Percentiles rank a stretch among this genome's conserved stretches.
phyloP scores from a whole-genome alignment of 2,888 invertebrate species.

The Charanyca ferruginea region DNA sequence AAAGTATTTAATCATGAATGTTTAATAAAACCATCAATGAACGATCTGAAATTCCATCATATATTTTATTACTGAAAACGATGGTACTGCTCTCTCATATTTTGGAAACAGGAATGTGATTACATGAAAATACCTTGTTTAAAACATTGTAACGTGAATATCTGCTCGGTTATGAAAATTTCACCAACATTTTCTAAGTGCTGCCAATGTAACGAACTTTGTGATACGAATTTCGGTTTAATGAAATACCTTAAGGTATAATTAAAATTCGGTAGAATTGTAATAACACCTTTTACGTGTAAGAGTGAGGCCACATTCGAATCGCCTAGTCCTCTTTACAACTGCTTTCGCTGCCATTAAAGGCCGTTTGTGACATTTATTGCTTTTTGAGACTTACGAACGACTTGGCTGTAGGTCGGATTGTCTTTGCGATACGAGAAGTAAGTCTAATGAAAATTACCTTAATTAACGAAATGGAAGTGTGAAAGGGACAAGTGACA shows the following conservation, averaged over 20 bases:
- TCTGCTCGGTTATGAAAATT: conserved; percentile 63
- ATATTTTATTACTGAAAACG: conserved; percentile 51
- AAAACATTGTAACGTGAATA: conserved; percentile 55
- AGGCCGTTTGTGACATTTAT: conserved; percentile 61
- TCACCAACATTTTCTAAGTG: conserved; percentile 50
- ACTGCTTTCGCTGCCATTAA: conserved; percentile 44
- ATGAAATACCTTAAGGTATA: conserved; percentile 60
- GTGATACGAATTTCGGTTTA: conserved; percentile 52
- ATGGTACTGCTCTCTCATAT: conserved; percentile 49
- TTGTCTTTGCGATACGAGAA: conserved; percentile 48
- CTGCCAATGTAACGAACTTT: conserved; percentile 51
- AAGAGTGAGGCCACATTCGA: conserved; percentile 46
- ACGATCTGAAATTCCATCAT: conserved; percentile 41
- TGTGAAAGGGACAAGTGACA: conserved; percentile 14
- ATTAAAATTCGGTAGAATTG: conserved; percentile 62
- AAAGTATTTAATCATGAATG: conserved; percentile 6
- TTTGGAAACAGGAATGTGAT: conserved; percentile 61
- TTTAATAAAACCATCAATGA: conserved; percentile 34
- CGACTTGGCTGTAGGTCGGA: conserved; percentile 43
- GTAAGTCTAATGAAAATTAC: conserved; percentile 53
- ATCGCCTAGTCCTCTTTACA: conserved; percentile 48
- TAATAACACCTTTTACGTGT: conserved; percentile 57
- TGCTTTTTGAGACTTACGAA: conserved; percentile 57
- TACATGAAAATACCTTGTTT: conserved; percentile 56
- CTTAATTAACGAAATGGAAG: conserved; percentile 50